phyloP scores from a whole-genome alignment of 2,888 invertebrate genomes.

The Nomada lathburiana region DNA sequence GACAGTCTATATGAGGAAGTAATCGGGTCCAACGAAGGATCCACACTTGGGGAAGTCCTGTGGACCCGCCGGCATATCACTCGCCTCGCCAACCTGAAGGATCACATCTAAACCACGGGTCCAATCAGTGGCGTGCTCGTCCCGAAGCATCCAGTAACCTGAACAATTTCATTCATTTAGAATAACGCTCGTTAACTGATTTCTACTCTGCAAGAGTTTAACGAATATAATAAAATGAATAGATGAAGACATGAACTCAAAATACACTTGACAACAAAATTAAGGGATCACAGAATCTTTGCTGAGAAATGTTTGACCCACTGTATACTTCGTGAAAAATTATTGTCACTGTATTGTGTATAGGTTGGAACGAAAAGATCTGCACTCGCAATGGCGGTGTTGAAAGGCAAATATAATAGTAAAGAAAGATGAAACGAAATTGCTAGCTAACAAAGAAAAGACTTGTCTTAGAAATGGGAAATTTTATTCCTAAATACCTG shows the following conservation, averaged over 20 bases:
- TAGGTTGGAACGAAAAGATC: too few species aligned
- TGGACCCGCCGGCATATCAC: slow-evolving; percentile 89
- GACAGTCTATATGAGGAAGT: slow-evolving; percentile 87
- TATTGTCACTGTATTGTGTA: too few species aligned
- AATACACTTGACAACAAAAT: too few species aligned
- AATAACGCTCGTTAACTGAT: background rate
- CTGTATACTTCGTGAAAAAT: too few species aligned
- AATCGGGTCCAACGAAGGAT: slow-evolving; percentile 91
- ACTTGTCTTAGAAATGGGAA: too few species aligned
- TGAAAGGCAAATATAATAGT: too few species aligned
- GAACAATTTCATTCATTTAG: slow-evolving; percentile 12
- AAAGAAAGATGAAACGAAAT: too few species aligned
- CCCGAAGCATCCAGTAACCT: slow-evolving; percentile 93
- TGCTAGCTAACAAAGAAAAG: too few species aligned
- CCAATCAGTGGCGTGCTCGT: slow-evolving; percentile 90
- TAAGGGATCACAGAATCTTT: too few species aligned
- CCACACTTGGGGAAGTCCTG: slow-evolving; percentile 92
- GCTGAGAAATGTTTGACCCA: too few species aligned
- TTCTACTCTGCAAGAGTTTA: background rate
- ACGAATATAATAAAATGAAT: background rate
- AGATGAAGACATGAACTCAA: background rate
- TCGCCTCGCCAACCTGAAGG: slow-evolving; percentile 89
- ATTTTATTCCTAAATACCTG: slow-evolving; percentile 84
- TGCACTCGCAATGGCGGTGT: too few species aligned
- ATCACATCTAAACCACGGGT: slow-evolving; percentile 91